Evolutionary conservation across 2,797 vertebrate genomes (phyloP), one percentile per base, ranked within the genome.

Genomic region (Basileuterus tristriatus): DNA sequence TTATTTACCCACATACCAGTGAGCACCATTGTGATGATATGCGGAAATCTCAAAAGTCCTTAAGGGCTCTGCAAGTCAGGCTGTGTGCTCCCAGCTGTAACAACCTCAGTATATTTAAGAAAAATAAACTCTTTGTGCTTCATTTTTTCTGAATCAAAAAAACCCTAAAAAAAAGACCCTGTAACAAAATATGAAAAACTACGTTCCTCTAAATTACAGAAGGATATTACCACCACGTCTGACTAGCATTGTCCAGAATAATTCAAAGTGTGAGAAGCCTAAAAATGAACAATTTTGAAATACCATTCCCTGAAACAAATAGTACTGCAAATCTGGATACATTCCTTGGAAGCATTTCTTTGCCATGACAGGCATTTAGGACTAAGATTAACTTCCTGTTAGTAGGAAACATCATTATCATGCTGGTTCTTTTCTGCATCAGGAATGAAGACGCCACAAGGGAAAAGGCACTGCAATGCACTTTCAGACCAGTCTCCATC

Each of bases 331-430:
- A 91, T 91, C 47, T 86, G 59, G 30, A 26, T 44, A 49, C 16
- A 30, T 90, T 39, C 30, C 49, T 75, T 84, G 44, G 70, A 96
- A 94, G 63, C 23, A 55, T 79, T 90, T 87, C 36, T 92, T 67
- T 90, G 43, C 63, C 27, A 44, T 70, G 78, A 69, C 65, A 95
- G 70, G 52, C 8, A 3, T 96, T 92, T 96, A 96, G 34, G 78
- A 92, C 63, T 89, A 89, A 83, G 87, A 90, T 93, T 92, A 94
- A 94, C 71, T 94, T 90, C 37, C 37, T 52, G 70, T 87, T 91
- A 84, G 65, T 63, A 15, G 3, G 43, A 90, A 94, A 79, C 44
- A 90, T 83, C 65, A 78, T 93, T 85, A 84, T 93, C 39, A 39
- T 76, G 32, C 72, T 87, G 18, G 9, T 53, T 82, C 50, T 89